Evolutionary conservation across 1,140 invertebrate species (phyloP), one percentile per base, ranked within the genome.

Genomic region (Bombus picipes): DNA sequence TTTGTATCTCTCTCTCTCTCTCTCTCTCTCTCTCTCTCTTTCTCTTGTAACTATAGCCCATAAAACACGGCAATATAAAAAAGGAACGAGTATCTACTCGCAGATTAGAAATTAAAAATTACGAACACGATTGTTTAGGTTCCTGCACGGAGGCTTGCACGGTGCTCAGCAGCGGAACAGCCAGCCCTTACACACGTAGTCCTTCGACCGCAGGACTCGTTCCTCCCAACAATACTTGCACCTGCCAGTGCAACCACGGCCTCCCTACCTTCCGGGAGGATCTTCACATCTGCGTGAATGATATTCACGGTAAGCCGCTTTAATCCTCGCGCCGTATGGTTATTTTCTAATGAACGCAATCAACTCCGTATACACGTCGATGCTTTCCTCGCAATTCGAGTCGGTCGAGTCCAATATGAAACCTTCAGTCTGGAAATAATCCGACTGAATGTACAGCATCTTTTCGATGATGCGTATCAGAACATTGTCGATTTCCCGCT

Each of bases 211-310:
- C 88, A 57, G 57, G 74, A 37, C 32, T 87, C 53, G 82, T 75
- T n/a, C 28, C 62, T 34, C 68, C 53, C 0, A 92, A 93, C 81
- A 90, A 93, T 85, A 94, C 95, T 59, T 97, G 97, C 92, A 95
- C 95, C 37, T 97, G 97, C 92, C 96, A 97, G 85, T 97, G 97
- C 90, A 95, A 96, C 88, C 92, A 94, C 9, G 96, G 96, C 77
- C 90, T 96, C 18, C 96, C 96, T 9, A 95, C 96, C 66, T 97
- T 97, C 94, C 95, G 97, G 65, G 97, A 97, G 92, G 97, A 97
- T 92, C 92, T 97, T 74, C 95, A 96, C 74, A 96, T 97, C 89
- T 97, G 97, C 93, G 97, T 97, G 83, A 96, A 97, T 92, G 96
- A 97, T 90, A 96, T 97, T 84, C 96, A 97, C 88, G 97, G 97